Base-by-base conservation (phyloP, 2,797 vertebrate genomes). In the Anisognathus igniventris region DNA sequence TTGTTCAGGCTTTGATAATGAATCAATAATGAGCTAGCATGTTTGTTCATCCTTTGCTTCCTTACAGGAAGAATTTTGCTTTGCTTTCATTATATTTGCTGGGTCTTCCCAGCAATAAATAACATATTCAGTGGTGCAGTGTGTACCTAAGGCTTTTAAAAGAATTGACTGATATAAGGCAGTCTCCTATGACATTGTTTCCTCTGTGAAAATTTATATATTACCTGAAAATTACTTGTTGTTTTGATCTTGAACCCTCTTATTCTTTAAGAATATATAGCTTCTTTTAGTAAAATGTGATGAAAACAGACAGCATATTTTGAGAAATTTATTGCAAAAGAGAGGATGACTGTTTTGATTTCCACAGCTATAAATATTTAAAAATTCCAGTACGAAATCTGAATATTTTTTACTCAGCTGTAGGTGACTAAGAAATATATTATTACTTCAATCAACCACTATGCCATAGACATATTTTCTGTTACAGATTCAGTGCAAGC, bases 401-500 rank as follows among this genome's bases (percentile, higher is more conserved):
- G 42, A 54, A 6, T 53, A 12, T 37, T 31, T 35, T 74, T 71
- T 57, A 56, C n/a, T 40, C 17, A 65, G 7, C 24, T 54, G 8
- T 83, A 65, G 50, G 8, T 83, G 37, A 67, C 42, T 86, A 25
- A 65, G 62, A 65, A 86, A n/a, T 53, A 20, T 1, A 23, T 27
- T 14, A 56, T 53, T 79, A 25, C n/a, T 77, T 66, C 64, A 62
- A 6, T 70, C 56, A 58, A 11, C 51, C 40, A 11, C 53, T 78
- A 5, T 27, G 23, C 65, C 61, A 68, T 5, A 28, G 70, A 86
- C 31, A 7, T 58, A 14, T 65, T 88, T 87, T 96, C 64, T 96
- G 20, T 97, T 96, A 28, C 98, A 99, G 99, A 99, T 99, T 96
- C 99, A 99, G 94, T 99, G 99, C 98, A 99, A 99, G 97, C 98